phyloP scores from a whole-genome alignment of 2,113 vertebrate species.

The Datnioides undecimradiatus region DNA sequence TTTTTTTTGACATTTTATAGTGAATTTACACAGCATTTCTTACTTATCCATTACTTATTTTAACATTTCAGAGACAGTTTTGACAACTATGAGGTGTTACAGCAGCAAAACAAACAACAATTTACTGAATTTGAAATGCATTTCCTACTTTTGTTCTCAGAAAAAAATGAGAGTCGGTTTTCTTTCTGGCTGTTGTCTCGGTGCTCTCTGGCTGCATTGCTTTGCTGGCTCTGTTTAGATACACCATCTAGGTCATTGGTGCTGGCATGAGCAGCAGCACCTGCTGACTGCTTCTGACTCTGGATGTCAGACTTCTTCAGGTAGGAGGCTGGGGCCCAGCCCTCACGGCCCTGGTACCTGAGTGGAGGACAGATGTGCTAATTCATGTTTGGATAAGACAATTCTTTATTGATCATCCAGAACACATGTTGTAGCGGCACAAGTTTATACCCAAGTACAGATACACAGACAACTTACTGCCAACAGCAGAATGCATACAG shows the following conservation, averaged over 20 bases:
- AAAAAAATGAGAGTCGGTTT: slow-evolving; percentile 83
- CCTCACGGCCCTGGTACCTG: slow-evolving; percentile 95
- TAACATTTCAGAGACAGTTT: background rate
- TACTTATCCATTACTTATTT: background rate
- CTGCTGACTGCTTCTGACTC: slow-evolving; percentile 86
- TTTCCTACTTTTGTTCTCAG: slow-evolving; percentile 89
- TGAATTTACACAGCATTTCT: background rate
- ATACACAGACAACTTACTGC: no score
- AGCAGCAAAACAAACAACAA: background rate
- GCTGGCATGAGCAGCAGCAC: slow-evolving; percentile 84
- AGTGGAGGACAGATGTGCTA: background rate
- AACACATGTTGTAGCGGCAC: no score
- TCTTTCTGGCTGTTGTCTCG: slow-evolving; percentile 80
- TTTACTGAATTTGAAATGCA: background rate
- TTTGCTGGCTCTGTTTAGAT: slow-evolving; percentile 83
- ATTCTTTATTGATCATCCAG: no score
- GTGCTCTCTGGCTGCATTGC: slow-evolving; percentile 78
- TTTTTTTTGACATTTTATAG: background rate
- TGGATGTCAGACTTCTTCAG: slow-evolving; percentile 91
- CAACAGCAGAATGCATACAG: no score
- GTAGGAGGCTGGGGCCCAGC: slow-evolving; percentile 98
- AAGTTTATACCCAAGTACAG: no score
- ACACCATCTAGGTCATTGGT: slow-evolving; percentile 90
- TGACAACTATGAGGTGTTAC: background rate
- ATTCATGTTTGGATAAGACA: no score